Percentiles rank a stretch among this genome's conserved stretches.
Evolutionary conservation across 2,113 vertebrate genomes (phyloP).

Genomic region (Nesospiza acunhae): DNA sequence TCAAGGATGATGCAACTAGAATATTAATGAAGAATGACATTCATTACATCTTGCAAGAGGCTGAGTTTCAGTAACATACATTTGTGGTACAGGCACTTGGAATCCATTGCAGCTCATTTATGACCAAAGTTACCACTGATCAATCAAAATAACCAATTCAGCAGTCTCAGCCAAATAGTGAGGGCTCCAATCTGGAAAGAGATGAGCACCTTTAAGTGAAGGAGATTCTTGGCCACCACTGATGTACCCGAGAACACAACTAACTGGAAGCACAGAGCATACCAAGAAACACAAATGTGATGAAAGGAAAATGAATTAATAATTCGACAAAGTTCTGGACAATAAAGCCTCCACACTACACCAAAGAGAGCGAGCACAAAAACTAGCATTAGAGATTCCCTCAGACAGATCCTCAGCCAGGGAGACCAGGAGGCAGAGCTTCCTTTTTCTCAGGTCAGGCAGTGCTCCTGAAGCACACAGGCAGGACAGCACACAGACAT

Average conservation of each 20-base stretch:
- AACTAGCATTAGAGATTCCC: background rate
- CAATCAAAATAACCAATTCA: background rate
- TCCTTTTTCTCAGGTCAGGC: background rate
- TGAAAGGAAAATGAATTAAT: background rate
- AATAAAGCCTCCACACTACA: background rate
- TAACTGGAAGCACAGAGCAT: background rate
- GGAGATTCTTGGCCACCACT: background rate
- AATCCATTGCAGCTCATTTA: background rate
- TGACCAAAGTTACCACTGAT: background rate
- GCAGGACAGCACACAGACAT: background rate
- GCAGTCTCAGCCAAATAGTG: background rate
- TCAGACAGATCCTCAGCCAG: background rate
- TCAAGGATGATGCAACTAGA: constrained; percentile 40
- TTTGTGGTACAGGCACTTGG: background rate
- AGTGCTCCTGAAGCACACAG: background rate
- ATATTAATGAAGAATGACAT: background rate
- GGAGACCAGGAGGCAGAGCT: background rate
- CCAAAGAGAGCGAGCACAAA: background rate
- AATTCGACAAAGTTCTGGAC: background rate
- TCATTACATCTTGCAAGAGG: background rate
- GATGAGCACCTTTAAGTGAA: background rate
- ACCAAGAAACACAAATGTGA: background rate
- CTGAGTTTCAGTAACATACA: background rate
- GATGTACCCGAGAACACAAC: background rate
- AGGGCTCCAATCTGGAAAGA: background rate